Evolutionary conservation across 2,113 vertebrate genomes (phyloP).

Genomic region (Brachirus orientalis): DNA sequence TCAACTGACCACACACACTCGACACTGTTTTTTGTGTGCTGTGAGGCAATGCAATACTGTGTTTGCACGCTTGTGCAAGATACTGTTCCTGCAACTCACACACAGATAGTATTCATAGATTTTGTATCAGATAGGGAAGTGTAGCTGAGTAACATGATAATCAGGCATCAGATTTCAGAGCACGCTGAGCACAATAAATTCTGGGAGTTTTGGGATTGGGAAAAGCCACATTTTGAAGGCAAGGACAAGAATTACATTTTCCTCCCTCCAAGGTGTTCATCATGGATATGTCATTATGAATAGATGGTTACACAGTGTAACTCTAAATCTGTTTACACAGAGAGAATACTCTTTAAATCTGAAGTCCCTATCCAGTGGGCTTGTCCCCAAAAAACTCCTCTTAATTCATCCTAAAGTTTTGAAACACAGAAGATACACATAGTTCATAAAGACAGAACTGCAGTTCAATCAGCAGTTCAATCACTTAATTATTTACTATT

Average conservation of each 20-base stretch:
- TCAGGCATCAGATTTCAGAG: not conserved
- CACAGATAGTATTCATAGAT: conserved; percentile 25
- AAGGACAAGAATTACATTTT: not conserved
- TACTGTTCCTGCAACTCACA: conserved; percentile 18
- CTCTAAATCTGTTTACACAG: not conserved
- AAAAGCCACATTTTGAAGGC: not conserved
- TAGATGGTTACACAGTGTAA: not conserved
- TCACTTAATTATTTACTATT: no score
- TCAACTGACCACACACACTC: conserved; percentile 8
- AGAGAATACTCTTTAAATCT: not conserved
- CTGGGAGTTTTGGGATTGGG: conserved; percentile 5
- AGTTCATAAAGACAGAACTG: no score
- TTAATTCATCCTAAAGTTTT: no score
- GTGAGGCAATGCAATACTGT: not conserved
- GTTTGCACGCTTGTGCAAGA: conserved; percentile 44
- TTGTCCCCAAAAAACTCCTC: not conserved
- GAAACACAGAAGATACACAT: no score
- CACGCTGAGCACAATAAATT: not conserved
- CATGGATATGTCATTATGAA: conserved; percentile 8
- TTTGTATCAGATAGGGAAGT: conserved; percentile 15
- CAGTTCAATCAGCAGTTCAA: no score
- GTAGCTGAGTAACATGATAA: conserved; percentile 15
- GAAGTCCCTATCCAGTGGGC: not conserved
- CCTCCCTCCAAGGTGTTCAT: not conserved
- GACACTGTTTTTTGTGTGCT: conserved; percentile 20